Percentiles rank a stretch among this genome's conserved stretches.
phyloP scores from a whole-genome alignment of 2,113 vertebrate species.

The Nanger granti region DNA sequence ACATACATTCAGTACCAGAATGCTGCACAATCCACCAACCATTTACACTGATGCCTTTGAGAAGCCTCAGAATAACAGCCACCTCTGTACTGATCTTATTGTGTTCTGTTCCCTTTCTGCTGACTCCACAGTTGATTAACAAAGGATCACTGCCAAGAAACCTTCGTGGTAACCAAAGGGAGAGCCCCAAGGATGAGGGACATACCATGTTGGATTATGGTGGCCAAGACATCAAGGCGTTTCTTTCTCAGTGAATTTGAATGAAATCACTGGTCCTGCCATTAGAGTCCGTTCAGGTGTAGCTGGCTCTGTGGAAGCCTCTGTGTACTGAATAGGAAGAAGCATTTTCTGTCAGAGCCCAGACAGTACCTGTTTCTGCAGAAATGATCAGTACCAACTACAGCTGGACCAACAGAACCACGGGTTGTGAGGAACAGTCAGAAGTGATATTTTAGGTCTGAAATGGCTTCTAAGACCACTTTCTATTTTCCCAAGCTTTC shows the following conservation, averaged over 20 bases:
- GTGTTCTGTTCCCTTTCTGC: neutral
- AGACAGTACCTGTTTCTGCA: neutral
- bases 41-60: neutral
- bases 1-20: accelerated
- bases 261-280: neutral
- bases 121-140: neutral
- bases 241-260: neutral
- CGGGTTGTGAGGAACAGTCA: neutral
- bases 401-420: neutral
- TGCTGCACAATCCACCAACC: neutral
- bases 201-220: neutral
- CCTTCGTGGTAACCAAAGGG: neutral
- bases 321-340: neutral
- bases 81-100: neutral
- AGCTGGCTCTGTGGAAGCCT: neutral
- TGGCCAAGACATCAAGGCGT: neutral
- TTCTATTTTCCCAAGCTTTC: neutral
- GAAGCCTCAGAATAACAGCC: neutral
- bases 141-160: neutral
- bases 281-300: neutral
- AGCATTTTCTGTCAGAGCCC: neutral
- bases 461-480: neutral
- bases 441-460: neutral
- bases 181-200: neutral
- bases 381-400: neutral